Evolutionary conservation across 2,888 invertebrate genomes (phyloP).

Genomic region (Diadromus collaris): DNA sequence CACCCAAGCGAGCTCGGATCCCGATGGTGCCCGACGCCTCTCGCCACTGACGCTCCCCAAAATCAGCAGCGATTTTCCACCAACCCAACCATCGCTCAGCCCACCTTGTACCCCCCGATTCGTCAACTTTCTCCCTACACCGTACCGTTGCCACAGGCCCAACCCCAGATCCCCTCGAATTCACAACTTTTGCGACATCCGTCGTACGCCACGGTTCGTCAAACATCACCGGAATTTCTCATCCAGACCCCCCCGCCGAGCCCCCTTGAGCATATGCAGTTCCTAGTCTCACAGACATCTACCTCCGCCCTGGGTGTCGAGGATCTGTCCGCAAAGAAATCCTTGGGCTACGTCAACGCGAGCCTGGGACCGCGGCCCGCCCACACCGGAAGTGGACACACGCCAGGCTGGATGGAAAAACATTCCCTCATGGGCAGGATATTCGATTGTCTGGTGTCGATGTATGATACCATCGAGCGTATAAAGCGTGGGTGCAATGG

Average conservation of each 20-base stretch:
- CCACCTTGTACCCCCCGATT: too few species aligned
- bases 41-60: neutral
- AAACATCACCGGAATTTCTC: neutral
- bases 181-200: neutral
- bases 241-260: neutral
- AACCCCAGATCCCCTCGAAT: too few species aligned
- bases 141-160: too few species aligned
- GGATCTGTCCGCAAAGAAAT: neutral
- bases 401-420: neutral
- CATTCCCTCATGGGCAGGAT: neutral
- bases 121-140: neutral
- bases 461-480: neutral
- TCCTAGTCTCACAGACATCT: neutral
- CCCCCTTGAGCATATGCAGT: neutral
- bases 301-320: neutral
- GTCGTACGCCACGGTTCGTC: neutral
- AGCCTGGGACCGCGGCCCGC: neutral
- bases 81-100: neutral
- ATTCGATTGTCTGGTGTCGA: neutral
- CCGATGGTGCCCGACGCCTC: constrained; percentile 68
- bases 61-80: neutral
- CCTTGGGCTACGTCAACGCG: neutral
- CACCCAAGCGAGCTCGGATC: constrained; percentile 64
- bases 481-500: too few species aligned
- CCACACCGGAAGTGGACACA: neutral